These are phyloP conservation scores for Parnassius mnemosyne DNA, from an alignment of 2,888 invertebrate species.

Conservation along the genomic window DNA sequence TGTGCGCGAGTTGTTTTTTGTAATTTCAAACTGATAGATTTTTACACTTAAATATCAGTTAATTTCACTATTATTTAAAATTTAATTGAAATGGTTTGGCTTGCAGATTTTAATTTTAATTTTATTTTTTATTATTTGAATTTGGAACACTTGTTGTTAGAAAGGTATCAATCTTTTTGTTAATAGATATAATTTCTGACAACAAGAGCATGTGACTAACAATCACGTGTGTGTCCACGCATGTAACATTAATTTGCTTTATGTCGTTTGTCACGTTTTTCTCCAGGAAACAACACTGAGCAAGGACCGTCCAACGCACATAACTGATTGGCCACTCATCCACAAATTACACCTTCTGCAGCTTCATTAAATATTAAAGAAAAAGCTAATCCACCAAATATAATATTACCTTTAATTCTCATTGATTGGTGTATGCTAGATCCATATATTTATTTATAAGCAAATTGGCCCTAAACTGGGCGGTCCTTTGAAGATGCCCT, in stretches of 20 bases:
- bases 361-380: constrained; percentile 29
- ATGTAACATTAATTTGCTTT: constrained; percentile 69
- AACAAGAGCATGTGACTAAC: constrained; percentile 35
- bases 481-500: constrained; percentile 60
- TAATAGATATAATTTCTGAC: neutral
- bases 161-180: neutral
- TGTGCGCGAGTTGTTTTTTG: neutral
- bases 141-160: constrained; percentile 13
- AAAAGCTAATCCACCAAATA: constrained; percentile 25
- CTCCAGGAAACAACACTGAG: constrained; percentile 76
- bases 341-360: constrained; percentile 27
- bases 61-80: constrained; percentile 5
- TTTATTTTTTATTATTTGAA: constrained; percentile 7
- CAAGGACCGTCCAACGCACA: constrained; percentile 68
- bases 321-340: constrained; percentile 57
- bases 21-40: neutral
- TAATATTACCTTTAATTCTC: constrained; percentile 7
- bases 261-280: constrained; percentile 68
- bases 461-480: constrained; percentile 49
- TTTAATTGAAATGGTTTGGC: constrained; percentile 4
- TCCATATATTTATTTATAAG: constrained; percentile 39
- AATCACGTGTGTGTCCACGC: constrained; percentile 69
- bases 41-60: constrained; percentile 5
- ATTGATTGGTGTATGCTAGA: constrained; percentile 22
- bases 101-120: neutral